Evolutionary conservation across 2,797 vertebrate species (phyloP).

Genomic region (Typhlichthys subterraneus): DNA sequence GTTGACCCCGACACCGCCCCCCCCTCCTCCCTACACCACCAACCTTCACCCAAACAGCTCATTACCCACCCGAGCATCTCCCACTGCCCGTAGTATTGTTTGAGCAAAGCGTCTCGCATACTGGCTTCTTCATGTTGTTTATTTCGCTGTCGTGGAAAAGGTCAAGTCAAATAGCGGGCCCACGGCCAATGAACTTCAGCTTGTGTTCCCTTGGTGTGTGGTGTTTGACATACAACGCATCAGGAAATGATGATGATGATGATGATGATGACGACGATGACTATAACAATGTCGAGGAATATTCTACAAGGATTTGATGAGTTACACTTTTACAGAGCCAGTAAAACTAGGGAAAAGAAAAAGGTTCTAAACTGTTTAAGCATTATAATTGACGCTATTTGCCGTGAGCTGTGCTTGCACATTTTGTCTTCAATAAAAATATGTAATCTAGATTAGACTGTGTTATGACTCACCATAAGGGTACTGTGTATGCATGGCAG

Average conservation of each 20-base stretch:
- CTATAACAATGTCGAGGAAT: background rate
- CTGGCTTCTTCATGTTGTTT: too few relatives aligned
- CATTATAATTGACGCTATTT: background rate
- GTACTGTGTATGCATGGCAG: slow-evolving; percentile 6
- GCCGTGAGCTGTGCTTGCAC: background rate
- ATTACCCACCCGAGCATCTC: background rate
- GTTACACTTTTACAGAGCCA: too few relatives aligned
- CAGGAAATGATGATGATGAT: slow-evolving; percentile 3
- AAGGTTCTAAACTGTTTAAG: background rate
- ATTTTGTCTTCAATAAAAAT: background rate
- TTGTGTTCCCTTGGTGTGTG: background rate
- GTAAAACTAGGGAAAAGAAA: background rate
- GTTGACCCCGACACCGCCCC: slow-evolving; percentile 61
- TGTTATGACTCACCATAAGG: background rate
- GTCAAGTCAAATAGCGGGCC: background rate
- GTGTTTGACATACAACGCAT: background rate
- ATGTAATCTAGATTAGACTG: background rate
- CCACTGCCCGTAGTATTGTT: too few relatives aligned
- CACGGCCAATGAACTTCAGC: slow-evolving; percentile 15
- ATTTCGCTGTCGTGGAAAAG: too few relatives aligned
- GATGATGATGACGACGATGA: background rate
- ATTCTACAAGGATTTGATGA: too few relatives aligned
- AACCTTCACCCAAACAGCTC: background rate
- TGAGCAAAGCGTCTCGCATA: too few relatives aligned
- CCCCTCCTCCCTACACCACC: background rate